Evolutionary conservation across 2,113 vertebrate genomes (phyloP).

Genomic region (Lanius collurio): DNA sequence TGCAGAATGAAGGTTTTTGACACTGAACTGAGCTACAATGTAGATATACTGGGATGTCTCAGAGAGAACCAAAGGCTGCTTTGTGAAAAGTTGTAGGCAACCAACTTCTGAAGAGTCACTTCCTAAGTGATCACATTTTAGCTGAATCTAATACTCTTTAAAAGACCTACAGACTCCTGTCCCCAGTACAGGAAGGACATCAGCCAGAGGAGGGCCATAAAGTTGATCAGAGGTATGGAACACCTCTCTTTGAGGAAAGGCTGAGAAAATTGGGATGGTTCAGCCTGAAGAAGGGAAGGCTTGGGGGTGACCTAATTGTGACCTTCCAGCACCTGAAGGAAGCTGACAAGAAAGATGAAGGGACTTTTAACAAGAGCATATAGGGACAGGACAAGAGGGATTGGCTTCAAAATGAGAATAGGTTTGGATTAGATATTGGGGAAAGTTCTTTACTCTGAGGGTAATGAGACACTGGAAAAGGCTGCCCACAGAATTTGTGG

Average conservation of each 20-base stretch:
- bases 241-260: neutral
- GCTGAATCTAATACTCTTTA: neutral
- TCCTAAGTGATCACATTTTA: neutral
- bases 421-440: neutral
- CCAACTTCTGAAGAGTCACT: neutral
- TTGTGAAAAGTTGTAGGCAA: neutral
- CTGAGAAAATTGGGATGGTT: neutral
- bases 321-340: neutral
- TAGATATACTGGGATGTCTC: neutral
- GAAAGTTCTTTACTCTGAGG: neutral
- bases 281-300: neutral
- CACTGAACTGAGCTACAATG: neutral
- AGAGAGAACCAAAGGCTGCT: neutral
- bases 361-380: neutral
- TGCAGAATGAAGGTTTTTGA: neutral
- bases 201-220: neutral
- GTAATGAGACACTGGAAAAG: neutral
- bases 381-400: neutral
- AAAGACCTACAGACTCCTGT: neutral
- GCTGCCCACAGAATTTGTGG: neutral
- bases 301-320: neutral
- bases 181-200: neutral
- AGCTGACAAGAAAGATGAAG: neutral
- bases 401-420: neutral
- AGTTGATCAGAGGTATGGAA: neutral